Conservation (phyloP, 1,140 invertebrate genomes). For the Conus betulinus region DNA sequence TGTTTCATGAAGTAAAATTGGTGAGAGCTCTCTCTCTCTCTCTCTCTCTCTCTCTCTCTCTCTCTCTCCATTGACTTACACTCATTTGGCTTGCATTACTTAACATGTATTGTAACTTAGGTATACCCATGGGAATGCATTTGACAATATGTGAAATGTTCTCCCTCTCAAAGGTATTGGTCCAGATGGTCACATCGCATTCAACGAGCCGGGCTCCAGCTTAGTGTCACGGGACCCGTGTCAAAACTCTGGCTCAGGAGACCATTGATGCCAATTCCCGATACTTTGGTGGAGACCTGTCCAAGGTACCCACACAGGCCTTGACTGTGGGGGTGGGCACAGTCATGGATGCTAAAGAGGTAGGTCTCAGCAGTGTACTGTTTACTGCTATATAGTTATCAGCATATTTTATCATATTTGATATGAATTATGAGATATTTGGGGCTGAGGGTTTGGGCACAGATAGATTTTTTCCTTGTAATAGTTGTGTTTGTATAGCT, state of each 20-base stretch:
- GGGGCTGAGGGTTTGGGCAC: too few relatives aligned
- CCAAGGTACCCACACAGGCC: conserved; percentile 79
- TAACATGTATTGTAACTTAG: not conserved
- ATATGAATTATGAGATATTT: too few relatives aligned
- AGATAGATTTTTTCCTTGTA: too few relatives aligned
- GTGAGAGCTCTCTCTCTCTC: too few relatives aligned
- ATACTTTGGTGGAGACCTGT: conserved; percentile 96
- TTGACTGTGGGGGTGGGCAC: conserved; percentile 99
- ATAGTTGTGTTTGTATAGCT: too few relatives aligned
- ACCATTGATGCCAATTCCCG: conserved; percentile 97
- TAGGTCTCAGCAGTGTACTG: conserved; percentile 66
- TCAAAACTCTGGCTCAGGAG: conserved; percentile 97
- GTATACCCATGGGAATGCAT: not conserved
- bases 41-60: too few relatives aligned
- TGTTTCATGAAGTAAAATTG: too few relatives aligned
- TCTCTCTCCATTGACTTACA: too few relatives aligned
- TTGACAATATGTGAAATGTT: not conserved
- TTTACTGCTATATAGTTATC: too few relatives aligned
- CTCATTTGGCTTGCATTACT: too few relatives aligned
- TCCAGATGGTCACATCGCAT: conserved; percentile 99
- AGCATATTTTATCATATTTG: too few relatives aligned
- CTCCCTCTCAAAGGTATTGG: conserved; percentile 85
- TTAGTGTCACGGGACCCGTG: conserved; percentile 94
- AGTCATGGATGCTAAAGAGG: conserved; percentile 98
- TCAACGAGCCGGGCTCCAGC: conserved; percentile 96